Evolutionary conservation across 2,113 vertebrate genomes (phyloP).

Genomic region (Osmerus eperlanus): DNA sequence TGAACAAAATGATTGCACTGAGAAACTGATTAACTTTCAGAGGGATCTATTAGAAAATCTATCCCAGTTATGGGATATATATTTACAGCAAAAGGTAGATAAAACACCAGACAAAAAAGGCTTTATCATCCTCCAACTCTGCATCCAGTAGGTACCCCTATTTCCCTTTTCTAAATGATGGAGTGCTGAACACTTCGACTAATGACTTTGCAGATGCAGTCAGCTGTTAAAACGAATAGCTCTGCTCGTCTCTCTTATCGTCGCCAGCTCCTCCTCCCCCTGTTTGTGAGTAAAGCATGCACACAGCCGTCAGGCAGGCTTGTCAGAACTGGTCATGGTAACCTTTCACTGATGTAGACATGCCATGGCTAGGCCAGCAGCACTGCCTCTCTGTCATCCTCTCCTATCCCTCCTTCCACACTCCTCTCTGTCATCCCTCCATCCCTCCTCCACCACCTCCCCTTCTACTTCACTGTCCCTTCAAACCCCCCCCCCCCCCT

Average conservation of each 20-base stretch:
- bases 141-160: neutral
- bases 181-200: neutral
- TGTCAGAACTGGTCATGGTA: constrained; percentile 68
- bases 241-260: constrained; percentile 17
- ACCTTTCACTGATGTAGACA: constrained; percentile 70
- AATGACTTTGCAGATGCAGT: constrained; percentile 24
- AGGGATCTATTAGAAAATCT: constrained; percentile 13
- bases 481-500: neutral
- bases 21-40: constrained; percentile 22
- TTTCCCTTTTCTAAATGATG: neutral
- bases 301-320: constrained; percentile 62
- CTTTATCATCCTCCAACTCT: too few species aligned
- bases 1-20: constrained; percentile 6
- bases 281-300: constrained; percentile 48
- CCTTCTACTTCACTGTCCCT: neutral
- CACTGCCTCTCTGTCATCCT: constrained; percentile 26
- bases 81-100: too few species aligned
- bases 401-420: constrained; percentile 12
- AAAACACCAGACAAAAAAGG: too few species aligned
- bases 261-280: constrained; percentile 23
- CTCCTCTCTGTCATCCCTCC: neutral
- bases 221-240: constrained; percentile 26
- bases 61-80: neutral
- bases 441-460: neutral
- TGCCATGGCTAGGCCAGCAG: constrained; percentile 66